Evolutionary conservation across 1,140 invertebrate genomes (phyloP), one percentile per base, ranked within the genome.

Genomic region (Cotesia chilonis): DNA sequence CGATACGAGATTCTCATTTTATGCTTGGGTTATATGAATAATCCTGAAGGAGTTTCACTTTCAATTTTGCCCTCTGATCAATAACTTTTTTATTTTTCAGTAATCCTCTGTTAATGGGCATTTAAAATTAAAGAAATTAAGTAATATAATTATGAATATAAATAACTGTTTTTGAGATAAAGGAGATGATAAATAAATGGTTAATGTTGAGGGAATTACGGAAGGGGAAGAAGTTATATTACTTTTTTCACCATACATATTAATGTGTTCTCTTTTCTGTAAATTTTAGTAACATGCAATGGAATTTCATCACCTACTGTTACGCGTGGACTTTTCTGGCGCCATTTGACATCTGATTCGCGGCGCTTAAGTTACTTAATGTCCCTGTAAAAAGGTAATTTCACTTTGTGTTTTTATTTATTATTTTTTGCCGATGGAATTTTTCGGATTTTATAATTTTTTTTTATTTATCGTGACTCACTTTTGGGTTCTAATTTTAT

Each of bases 301-400:
- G 28, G 28, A 52, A 71, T 71, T 71, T 71, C 70, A 52, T 71
- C 61, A 71, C 54, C 14, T 37, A 35, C 41, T 61, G 41, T 71
- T 71, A 71, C 70, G 70, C 63, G 63, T 65, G 65, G n/a, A 65
- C 59, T 66, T 71, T 71, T 64, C 17, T 71, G 70, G 70, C 63
- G 57, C 70, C 63, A 20, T 35, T 52, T 71, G 60, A 20, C 51
- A 66, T 66, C 38, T 66, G 51, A 66, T 66, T 54, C 41, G 38
- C 51, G 64, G 28, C 36, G 38, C 28, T 38, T 51, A 52, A 12
- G 57, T 59, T 20, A 59, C 57, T 59, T 20, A 59, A 59, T 59
- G 57, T 20, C 4, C 7, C 14, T 59, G 36, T 41, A 51, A 65
- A 66, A 51, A 52, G 5, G 51, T 66, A 66, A 66, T 52, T 52